Evolutionary conservation across 2,888 invertebrate genomes (phyloP), one percentile per base, ranked within the genome.

Genomic region (Leptopilina myrica): DNA sequence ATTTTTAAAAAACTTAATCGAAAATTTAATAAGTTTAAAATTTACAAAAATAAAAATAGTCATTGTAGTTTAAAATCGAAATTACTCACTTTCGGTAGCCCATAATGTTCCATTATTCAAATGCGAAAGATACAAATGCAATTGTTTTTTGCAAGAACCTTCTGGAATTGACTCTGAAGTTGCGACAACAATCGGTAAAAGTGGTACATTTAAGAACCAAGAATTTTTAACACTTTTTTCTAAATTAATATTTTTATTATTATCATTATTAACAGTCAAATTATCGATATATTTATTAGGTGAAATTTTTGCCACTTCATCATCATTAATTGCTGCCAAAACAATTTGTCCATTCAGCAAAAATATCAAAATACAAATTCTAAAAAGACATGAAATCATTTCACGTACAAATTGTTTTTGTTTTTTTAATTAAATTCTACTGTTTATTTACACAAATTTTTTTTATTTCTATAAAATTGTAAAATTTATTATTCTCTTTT

Each of bases 51-150:
- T 33, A 33, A n/a, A 65, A n/a, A 49, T 46, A 56, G 33, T 77
- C 14, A 62, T 62, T 76, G 69, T 66, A 46, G 66, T 76, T 53
- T 53, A 2, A 14, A 14, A 46, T 15, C 26, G 0, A 59, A 33
- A 33, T 64, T 64, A 84, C 88, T 89, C 80, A 90, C 90, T 90
- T 79, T 87, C 86, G 64, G 84, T 82, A 1, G 90, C 90, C 90
- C 90, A 90, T 3, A 88, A 79, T 0, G 87, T 87, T 43, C 88
- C 88, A 78, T 89, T 89, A 15, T 69, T 78, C 76, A 90, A 82
- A 15, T 85, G 86, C 14, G 82, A 76, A 67, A 87, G 78, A 77
- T 88, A 90, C 43, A 83, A 78, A n/a, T 78, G 80, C 2, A 86
- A 83, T 59, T 89, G 87, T 8, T 77, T 79, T 78, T 84, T 88